Base-by-base conservation (phyloP, 2,797 vertebrate species). In the Esox lucius region DNA sequence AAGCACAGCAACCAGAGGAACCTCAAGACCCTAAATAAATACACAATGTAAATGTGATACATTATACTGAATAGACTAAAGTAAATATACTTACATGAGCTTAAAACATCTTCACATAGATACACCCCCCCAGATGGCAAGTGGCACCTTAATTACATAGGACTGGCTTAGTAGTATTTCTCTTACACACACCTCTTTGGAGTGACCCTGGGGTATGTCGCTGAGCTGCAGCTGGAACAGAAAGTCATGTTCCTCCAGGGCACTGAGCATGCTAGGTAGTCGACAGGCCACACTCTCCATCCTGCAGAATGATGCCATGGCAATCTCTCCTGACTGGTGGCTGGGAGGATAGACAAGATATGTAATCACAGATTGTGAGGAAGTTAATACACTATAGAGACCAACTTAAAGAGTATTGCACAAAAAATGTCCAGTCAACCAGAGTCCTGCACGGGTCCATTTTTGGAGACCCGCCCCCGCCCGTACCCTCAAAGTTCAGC, bases 181-280 rank as follows among this genome's bases (percentile, higher is more conserved):
- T 13, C 22, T 24, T 31, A 16, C 11, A 7, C 31, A 70, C 79
- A 96, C 94, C 96, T 96, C 94, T 69, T 93, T 94, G 81, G 94
- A 91, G 33, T 95, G 94, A 8, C 94, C 93, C 0, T 92, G 95
- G 2, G 93, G 94, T 71, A 92, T 92, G 86, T 98, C 95, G 0
- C 94, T 93, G 0, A 94, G 94, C 84, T 97, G 94, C 74, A 98
- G 88, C 85, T 96, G 96, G 89, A 98, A 98, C 74, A 98, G 91
- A 90, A 98, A 97, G 90, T 97, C 97, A 56, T 98, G 96, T 84
- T 98, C 96, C 85, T 98, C 97, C 28, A 97, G 87, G 67, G 96
- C 94, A n/a, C 94, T 93, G 64, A 98, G 96, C 81, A 91, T 94
- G 70, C 94, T 95, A 84, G 96, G 96, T 84, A 96, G 94, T 31